Evolutionary conservation across 92 coral and sea anemone species (phyloP).

Genomic region (Galaxea fascicularis): DNA sequence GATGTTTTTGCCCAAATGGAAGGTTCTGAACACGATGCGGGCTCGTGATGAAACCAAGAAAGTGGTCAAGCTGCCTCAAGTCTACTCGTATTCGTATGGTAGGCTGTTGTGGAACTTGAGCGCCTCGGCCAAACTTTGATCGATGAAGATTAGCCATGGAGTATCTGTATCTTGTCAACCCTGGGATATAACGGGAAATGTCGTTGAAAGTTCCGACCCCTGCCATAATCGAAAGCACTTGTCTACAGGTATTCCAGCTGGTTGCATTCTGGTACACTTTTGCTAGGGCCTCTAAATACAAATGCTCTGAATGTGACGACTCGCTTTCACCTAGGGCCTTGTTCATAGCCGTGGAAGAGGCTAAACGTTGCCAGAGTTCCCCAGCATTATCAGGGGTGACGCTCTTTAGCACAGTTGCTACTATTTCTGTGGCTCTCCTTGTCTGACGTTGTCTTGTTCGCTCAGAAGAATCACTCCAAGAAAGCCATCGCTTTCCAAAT

Average conservation of each 20-base stretch:
- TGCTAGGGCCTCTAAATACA: slow-evolving; percentile 47
- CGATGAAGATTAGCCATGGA: slow-evolving; percentile 49
- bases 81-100: slow-evolving; percentile 26
- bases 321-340: slow-evolving; percentile 33
- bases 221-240: slow-evolving; percentile 9
- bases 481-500: slow-evolving; percentile 32
- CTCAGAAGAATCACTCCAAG: background rate
- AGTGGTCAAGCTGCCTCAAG: slow-evolving; percentile 33
- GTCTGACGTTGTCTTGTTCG: slow-evolving; percentile 14
- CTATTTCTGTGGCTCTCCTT: slow-evolving; percentile 8
- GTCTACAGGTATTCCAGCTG: no score
- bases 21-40: slow-evolving; percentile 38
- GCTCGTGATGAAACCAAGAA: no score
- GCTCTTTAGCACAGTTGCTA: slow-evolving; percentile 3
- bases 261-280: slow-evolving; percentile 26
- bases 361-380: slow-evolving; percentile 27
- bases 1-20: slow-evolving; percentile 41
- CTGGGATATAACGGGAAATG: slow-evolving; percentile 27
- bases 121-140: slow-evolving; percentile 49
- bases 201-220: slow-evolving; percentile 34
- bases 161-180: slow-evolving; percentile 44
- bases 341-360: slow-evolving; percentile 43
- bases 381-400: slow-evolving; percentile 26
- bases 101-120: slow-evolving; percentile 25
- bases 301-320: slow-evolving; percentile 12